A percentile compares a stretch with the other conserved stretches of the same genome.
These are phyloP conservation scores for Cathartes aura DNA, from an alignment of 2,113 vertebrate genomes.

Conservation along the genomic window DNA sequence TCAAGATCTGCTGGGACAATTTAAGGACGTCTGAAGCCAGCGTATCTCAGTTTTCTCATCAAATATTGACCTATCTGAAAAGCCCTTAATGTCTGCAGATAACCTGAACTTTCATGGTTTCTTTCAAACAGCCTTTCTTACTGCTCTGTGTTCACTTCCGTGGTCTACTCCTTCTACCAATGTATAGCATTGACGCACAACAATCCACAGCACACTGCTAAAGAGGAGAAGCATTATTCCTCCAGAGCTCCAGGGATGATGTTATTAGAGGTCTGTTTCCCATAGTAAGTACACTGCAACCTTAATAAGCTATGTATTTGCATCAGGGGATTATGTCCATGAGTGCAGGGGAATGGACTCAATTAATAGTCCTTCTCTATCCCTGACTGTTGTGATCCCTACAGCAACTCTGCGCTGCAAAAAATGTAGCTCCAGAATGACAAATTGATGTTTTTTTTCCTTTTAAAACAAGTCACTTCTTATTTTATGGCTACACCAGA, in stretches of 20 bases:
- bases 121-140: background rate
- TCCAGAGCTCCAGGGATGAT: background rate
- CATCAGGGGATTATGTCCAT: constrained; percentile 31
- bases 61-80: background rate
- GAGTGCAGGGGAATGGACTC: background rate
- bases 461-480: constrained; percentile 44
- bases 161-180: background rate
- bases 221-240: background rate
- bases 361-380: constrained; percentile 13
- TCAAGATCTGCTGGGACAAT: background rate
- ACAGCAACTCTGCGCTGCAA: background rate
- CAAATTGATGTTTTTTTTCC: background rate
- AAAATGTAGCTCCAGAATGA: background rate
- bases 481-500: constrained; percentile 16
- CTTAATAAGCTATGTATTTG: constrained; percentile 47
- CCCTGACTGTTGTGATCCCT: background rate
- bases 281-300: background rate
- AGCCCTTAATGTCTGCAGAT: background rate
- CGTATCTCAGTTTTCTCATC: background rate
- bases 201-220: background rate
- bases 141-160: background rate
- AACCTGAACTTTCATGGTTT: background rate
- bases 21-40: background rate
- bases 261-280: constrained; percentile 28
- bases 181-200: background rate